Percentiles rank a stretch among this genome's conserved stretches.
Evolutionary conservation across 92 coral and sea anemone genomes (phyloP).

Genomic region (Phenganax marumi): DNA sequence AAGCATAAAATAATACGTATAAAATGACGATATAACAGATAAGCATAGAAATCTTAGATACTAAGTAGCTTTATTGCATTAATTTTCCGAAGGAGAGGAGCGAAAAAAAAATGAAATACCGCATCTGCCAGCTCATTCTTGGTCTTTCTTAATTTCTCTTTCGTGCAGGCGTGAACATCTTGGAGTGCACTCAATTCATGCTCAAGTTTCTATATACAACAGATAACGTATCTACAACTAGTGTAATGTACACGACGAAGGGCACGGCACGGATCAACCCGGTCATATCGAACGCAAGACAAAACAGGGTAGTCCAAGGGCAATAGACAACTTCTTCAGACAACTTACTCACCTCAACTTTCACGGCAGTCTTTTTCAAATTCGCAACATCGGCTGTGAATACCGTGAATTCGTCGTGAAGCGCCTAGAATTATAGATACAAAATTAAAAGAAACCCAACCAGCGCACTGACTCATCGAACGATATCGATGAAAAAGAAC

Average conservation of each 20-base stretch:
- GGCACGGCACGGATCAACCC: neutral
- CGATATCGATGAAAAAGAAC: neutral
- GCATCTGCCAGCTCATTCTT: slow-evolving; percentile 79
- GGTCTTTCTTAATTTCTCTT: slow-evolving; percentile 73
- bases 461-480: neutral
- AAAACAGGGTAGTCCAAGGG: neutral
- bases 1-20: no score
- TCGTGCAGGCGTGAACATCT: slow-evolving; percentile 58
- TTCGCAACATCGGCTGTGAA: slow-evolving; percentile 84
- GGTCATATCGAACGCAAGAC: neutral
- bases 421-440: slow-evolving; percentile 48
- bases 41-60: neutral
- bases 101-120: neutral
- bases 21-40: neutral
- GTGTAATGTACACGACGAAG: neutral
- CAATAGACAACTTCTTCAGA: neutral
- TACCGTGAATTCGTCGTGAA: slow-evolving; percentile 83
- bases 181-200: slow-evolving; percentile 67
- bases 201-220: slow-evolving; percentile 56
- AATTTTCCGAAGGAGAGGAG: no score
- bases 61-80: neutral
- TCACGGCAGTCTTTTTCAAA: slow-evolving; percentile 68
- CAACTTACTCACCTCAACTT: slow-evolving; percentile 63
- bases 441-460: neutral
- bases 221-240: neutral